These are phyloP conservation scores for Rhinella marina DNA, from an alignment of 2,797 vertebrate genomes.

Conservation along the genomic window DNA sequence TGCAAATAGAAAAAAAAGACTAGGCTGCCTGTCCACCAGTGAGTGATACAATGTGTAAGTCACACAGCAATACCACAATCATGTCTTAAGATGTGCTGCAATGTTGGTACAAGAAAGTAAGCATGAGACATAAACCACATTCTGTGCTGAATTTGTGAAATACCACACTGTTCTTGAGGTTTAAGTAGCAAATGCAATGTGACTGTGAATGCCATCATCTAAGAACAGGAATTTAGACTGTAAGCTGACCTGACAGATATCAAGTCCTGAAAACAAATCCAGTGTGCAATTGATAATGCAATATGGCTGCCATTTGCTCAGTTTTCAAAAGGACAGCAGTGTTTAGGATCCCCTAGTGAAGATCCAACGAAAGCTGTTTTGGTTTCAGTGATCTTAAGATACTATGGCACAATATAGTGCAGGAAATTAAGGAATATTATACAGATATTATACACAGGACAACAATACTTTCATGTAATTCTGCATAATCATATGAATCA, in stretches of 20 bases:
- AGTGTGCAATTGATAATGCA: not conserved
- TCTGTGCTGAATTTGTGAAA: conserved; percentile 1
- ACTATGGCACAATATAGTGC: not conserved
- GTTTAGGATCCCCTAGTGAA: not conserved
- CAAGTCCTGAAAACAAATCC: conserved; percentile 12
- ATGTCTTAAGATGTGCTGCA: not conserved
- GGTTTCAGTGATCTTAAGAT: not conserved
- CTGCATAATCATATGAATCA: too few relatives aligned
- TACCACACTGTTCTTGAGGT: not conserved
- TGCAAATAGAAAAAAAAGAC: conserved; percentile 26
- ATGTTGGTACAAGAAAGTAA: not conserved
- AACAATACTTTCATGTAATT: too few relatives aligned
- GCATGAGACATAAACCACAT: not conserved
- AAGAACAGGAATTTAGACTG: not conserved
- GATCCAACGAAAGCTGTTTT: not conserved
- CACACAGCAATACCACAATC: not conserved
- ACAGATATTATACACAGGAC: not conserved
- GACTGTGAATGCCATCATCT: not conserved
- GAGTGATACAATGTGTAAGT: not conserved
- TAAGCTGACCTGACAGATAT: not conserved
- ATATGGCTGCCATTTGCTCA: conserved; percentile 1
- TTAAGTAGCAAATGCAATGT: not conserved
- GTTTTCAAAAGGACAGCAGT: not conserved
- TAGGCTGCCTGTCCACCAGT: not conserved
- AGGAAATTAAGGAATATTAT: not conserved